Evolutionary conservation across 1,140 invertebrate genomes (phyloP).

Genomic region (Asobara japonica): DNA sequence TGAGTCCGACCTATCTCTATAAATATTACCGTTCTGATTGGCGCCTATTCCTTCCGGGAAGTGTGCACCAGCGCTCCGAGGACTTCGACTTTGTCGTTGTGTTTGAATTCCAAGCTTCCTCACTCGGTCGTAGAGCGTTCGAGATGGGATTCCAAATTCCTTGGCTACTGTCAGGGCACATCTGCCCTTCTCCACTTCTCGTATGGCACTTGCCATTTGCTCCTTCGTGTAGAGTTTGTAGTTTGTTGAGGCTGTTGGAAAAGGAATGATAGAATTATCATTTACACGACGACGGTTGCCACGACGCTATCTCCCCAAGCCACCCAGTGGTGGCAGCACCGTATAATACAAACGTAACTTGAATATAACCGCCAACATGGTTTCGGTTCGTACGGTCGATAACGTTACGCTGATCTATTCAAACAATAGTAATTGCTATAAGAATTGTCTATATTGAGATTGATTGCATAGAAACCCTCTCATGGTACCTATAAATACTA

Average conservation of each 20-base stretch:
- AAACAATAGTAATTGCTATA: too few relatives aligned
- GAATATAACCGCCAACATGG: too few relatives aligned
- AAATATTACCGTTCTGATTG: conserved; percentile 54
- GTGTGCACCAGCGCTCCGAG: conserved; percentile 64
- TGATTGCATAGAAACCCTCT: too few relatives aligned
- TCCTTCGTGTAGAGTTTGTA: conserved; percentile 91
- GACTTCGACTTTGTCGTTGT: conserved; percentile 78
- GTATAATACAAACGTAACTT: too few relatives aligned
- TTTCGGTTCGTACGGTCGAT: too few relatives aligned
- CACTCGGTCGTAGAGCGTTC: conserved; percentile 92
- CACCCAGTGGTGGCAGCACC: background rate
- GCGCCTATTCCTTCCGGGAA: conserved; percentile 66
- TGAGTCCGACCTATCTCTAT: conserved; percentile 45
- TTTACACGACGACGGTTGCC: background rate
- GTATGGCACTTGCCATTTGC: conserved; percentile 86
- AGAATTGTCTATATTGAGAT: too few relatives aligned
- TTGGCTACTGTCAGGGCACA: conserved; percentile 84
- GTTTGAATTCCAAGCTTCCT: conserved; percentile 89
- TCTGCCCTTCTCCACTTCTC: conserved; percentile 82
- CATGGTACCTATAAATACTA: too few relatives aligned
- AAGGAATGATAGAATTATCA: background rate
- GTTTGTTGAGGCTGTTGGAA: conserved; percentile 80
- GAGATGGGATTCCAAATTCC: conserved; percentile 85
- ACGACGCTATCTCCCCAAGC: background rate
- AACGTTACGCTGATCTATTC: too few relatives aligned